Evolutionary conservation across 2,888 invertebrate species (phyloP), one percentile per base, ranked within the genome.

Genomic region (Unio pictorum): DNA sequence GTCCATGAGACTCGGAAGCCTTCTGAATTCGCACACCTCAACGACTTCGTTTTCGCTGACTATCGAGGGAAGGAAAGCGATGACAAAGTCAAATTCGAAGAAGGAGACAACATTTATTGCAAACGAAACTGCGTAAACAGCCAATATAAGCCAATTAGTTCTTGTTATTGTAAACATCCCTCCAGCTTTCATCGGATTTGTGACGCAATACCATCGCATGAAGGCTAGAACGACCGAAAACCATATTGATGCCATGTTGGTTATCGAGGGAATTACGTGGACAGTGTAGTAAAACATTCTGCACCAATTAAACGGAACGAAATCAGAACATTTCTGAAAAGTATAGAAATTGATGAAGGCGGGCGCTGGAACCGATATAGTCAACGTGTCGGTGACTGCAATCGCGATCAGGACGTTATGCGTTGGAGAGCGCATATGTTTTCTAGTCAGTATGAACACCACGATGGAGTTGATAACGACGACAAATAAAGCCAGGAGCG

Each of bases 161-260:
- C 71, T 64, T 26, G 30, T 61, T 23, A 34, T 23, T n/a, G 75
- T 76, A 6, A 76, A 61, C 11, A 28, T 58, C 17, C 62, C 26
- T 57, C 64, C 69, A 5, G 71, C 71, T 30, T 58, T 61, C 20
- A 76, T 66, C 23, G 75, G 75, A 17, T 69, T 62, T 73, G 71
- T 71, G 23, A 76, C 73, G 7, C 71, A 73, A 34, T 67, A 76
- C 59, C 71, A 76, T 4, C 75, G 71, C 69, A 76, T 73, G 60
- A 26, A 63, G 15, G 73, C 75, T 28, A 76, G 56, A 3, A 69
- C 67, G n/a, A 76, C 73, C 4, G 75, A 73, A 59, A 72, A 28
- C 75, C 75, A 76, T 17, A 73, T 54, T 11, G 75, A 76, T 56
- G 75, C 73, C 75, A 76, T 76, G 66, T 76, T 76, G 59, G 60